These are phyloP conservation scores for Oligia strigilis DNA, from an alignment of 2,888 invertebrate species.

Conservation along the genomic window DNA sequence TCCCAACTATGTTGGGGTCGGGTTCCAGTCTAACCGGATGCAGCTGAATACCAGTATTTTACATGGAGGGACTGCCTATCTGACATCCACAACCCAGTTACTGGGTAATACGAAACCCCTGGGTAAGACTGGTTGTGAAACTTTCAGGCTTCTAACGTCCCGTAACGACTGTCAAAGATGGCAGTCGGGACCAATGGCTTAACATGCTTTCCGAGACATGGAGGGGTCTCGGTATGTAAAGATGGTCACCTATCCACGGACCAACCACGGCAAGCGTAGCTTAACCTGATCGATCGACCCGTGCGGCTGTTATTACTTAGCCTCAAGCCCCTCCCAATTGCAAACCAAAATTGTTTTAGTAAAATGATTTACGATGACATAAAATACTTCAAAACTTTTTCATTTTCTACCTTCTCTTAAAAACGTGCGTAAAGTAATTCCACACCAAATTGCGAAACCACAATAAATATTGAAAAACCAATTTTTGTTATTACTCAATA, in stretches of 20 bases:
- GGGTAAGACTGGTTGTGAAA: background rate
- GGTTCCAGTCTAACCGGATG: no score
- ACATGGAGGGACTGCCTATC: no score
- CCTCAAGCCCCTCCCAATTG: no score
- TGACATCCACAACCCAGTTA: no score
- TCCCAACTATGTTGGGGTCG: no score
- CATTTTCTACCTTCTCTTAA: background rate
- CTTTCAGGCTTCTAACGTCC: background rate
- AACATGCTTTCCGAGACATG: background rate
- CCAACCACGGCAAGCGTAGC: background rate
- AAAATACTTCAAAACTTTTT: background rate
- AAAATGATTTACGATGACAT: background rate
- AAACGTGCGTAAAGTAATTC: constrained; percentile 8
- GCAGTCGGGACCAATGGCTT: background rate
- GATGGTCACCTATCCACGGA: background rate
- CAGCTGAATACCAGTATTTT: no score
- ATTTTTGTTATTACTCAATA: constrained; percentile 28
- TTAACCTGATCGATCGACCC: background rate
- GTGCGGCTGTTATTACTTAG: no score
- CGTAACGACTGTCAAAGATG: background rate
- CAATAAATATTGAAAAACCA: constrained; percentile 8
- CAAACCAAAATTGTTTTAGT: background rate
- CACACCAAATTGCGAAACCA: constrained; percentile 21
- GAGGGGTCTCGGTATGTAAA: background rate
- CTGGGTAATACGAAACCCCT: no score